A percentile compares a stretch with the other conserved stretches of the same genome.
These are phyloP conservation scores for Chondrosia reniformis DNA, from an alignment of 37 sponge, comb jelly and placozoan species.

Conservation along the genomic window DNA sequence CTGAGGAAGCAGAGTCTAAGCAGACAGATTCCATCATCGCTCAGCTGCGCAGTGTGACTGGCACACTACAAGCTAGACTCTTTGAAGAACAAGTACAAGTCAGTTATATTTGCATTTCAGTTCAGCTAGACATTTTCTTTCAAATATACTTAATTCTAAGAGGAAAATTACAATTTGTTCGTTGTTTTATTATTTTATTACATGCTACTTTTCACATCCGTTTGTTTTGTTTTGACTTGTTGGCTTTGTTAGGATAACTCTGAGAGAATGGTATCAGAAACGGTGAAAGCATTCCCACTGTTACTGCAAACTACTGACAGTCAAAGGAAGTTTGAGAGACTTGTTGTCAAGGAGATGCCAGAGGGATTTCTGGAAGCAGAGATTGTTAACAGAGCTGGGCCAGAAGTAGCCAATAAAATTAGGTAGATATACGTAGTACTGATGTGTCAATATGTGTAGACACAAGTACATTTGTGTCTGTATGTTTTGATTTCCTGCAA, in stretches of 20 bases:
- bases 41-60: slow-evolving; percentile 27
- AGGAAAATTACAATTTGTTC: too few species aligned
- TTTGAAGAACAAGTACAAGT: slow-evolving; percentile 20
- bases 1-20: slow-evolving; percentile 50
- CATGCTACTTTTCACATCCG: too few species aligned
- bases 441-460: slow-evolving; percentile 24
- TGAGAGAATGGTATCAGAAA: slow-evolving; percentile 60
- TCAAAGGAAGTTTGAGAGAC: slow-evolving; percentile 3
- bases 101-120: too few species aligned
- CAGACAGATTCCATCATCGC: slow-evolving; percentile 49
- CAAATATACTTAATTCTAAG: too few species aligned
- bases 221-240: too few species aligned
- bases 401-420: slow-evolving; percentile 56
- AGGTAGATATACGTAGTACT: slow-evolving; percentile 12
- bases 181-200: too few species aligned
- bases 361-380: slow-evolving; percentile 38
- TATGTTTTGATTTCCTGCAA: slow-evolving; percentile 1
- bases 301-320: slow-evolving; percentile 24
- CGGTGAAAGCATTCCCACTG: slow-evolving; percentile 34
- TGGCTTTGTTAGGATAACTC: slow-evolving; percentile 43
- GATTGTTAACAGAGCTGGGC: slow-evolving; percentile 39
- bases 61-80: slow-evolving; percentile 1
- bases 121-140: too few species aligned
- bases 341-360: slow-evolving; percentile 16
- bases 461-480: slow-evolving; percentile 17